These are phyloP conservation scores for Bombus confusus DNA, from an alignment of 1,140 invertebrate species.

Conservation along the genomic window DNA sequence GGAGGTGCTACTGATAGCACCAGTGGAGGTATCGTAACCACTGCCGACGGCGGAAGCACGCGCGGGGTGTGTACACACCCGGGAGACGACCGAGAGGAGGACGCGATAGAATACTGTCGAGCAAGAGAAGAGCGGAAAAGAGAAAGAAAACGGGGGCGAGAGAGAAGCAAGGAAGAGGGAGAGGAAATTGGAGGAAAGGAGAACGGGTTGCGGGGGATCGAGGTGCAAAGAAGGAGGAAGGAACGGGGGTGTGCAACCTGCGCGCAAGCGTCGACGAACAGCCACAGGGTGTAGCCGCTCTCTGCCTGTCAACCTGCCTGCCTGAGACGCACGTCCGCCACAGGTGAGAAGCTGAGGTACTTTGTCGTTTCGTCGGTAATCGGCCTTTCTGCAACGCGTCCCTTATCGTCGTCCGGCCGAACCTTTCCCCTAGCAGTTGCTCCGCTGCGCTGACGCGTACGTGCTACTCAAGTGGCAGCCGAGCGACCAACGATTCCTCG, in stretches of 20 bases:
- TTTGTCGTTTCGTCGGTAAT: slow-evolving; percentile 9
- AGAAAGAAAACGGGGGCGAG: neutral
- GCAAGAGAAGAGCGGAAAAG: neutral
- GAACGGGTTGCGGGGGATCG: slow-evolving; percentile 6
- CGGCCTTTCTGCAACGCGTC: neutral
- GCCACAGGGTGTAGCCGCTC: slow-evolving; percentile 62
- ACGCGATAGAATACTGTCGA: neutral
- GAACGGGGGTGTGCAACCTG: slow-evolving; percentile 47
- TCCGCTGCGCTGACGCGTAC: no score
- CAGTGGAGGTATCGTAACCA: slow-evolving; percentile 20
- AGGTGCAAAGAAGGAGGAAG: slow-evolving; percentile 46
- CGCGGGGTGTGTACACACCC: slow-evolving; percentile 54
- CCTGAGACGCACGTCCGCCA: slow-evolving; percentile 34
- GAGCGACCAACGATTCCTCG: no score
- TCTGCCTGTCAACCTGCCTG: slow-evolving; percentile 35
- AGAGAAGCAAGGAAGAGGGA: neutral
- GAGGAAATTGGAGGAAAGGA: neutral
- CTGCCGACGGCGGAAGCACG: slow-evolving; percentile 25
- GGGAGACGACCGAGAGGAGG: slow-evolving; percentile 32
- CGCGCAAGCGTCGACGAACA: slow-evolving; percentile 61
- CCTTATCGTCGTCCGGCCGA: no score
- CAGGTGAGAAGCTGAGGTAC: slow-evolving; percentile 20
- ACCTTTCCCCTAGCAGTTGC: neutral
- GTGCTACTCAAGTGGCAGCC: no score
- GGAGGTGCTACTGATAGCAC: slow-evolving; percentile 7